Conservation (phyloP, 2,797 vertebrate species). For the Alcedo quadribrachys region DNA sequence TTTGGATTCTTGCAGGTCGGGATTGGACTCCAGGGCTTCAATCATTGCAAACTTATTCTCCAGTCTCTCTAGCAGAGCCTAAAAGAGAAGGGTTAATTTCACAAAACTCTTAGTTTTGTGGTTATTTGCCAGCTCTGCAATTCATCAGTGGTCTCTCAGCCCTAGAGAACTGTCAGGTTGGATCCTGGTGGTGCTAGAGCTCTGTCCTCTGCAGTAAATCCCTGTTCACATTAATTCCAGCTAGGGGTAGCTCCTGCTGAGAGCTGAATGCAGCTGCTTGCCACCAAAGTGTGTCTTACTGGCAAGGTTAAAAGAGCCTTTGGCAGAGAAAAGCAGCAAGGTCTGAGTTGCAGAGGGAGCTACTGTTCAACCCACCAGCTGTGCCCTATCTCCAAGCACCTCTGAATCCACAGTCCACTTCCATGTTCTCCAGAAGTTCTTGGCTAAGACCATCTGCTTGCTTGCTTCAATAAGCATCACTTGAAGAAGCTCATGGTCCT, state of each 20-base stretch:
- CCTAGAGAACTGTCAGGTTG: background rate
- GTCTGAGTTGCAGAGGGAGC: background rate
- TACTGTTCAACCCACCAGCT: background rate
- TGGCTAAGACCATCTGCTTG: background rate
- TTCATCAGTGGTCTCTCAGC: background rate
- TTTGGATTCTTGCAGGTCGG: constrained; percentile 3
- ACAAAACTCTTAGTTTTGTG: background rate
- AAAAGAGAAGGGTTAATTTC: background rate
- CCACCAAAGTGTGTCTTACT: background rate
- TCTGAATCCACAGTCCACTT: background rate
- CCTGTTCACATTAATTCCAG: background rate
- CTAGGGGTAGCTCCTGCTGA: background rate
- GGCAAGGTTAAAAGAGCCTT: background rate
- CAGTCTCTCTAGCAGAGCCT: constrained; percentile 67
- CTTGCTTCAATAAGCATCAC: background rate
- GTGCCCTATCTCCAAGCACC: background rate
- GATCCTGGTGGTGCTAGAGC: background rate
- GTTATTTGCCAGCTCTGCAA: background rate
- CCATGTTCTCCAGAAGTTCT: background rate
- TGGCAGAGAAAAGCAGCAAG: background rate
- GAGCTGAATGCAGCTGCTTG: background rate
- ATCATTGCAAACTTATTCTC: constrained; percentile 48
- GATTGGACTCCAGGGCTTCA: constrained; percentile 33
- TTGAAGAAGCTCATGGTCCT: background rate
- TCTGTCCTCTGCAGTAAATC: background rate